A percentile compares a stretch with the other conserved stretches of the same genome.
Evolutionary conservation across 2,888 invertebrate species (phyloP).

Genomic region (Lepeophtheirus nordmannii): DNA sequence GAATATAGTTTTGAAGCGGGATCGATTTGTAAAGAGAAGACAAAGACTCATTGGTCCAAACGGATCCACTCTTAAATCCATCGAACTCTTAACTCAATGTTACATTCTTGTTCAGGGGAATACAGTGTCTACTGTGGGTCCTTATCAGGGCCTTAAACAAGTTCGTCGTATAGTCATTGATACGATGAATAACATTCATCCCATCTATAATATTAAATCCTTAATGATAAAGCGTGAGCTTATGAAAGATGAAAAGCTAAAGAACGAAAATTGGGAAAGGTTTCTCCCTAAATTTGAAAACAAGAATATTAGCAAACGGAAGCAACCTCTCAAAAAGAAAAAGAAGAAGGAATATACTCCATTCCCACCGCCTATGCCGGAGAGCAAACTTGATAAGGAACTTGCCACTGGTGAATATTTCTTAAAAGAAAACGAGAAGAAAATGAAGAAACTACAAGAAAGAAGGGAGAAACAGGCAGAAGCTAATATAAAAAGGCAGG

Average conservation of each 20-base stretch:
- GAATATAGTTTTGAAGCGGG: slow-evolving; percentile 69
- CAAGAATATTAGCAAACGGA: slow-evolving; percentile 72
- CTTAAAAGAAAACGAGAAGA: slow-evolving; percentile 59
- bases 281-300: slow-evolving; percentile 85
- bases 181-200: slow-evolving; percentile 97
- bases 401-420: slow-evolving; percentile 94
- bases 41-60: slow-evolving; percentile 90
- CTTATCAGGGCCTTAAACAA: slow-evolving; percentile 51
- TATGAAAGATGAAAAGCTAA: slow-evolving; percentile 75
- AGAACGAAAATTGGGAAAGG: slow-evolving; percentile 87
- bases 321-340: slow-evolving; percentile 70
- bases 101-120: slow-evolving; percentile 93
- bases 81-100: slow-evolving; percentile 87
- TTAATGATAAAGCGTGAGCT: slow-evolving; percentile 93
- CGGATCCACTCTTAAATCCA: slow-evolving; percentile 92
- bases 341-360: slow-evolving; percentile 90
- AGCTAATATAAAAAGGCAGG: slow-evolving; percentile 54
- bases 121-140: slow-evolving; percentile 90
- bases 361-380: slow-evolving; percentile 82
- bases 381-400: slow-evolving; percentile 81
- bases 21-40: slow-evolving; percentile 83
- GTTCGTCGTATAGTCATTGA: slow-evolving; percentile 80
- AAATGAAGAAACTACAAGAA: slow-evolving; percentile 52
- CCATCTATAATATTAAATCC: slow-evolving; percentile 91
- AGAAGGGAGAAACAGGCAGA: slow-evolving; percentile 60